Percentiles rank a stretch among this genome's conserved stretches.
phyloP scores from a whole-genome alignment of 1,140 invertebrate genomes.

The Melitaea cinxia region DNA sequence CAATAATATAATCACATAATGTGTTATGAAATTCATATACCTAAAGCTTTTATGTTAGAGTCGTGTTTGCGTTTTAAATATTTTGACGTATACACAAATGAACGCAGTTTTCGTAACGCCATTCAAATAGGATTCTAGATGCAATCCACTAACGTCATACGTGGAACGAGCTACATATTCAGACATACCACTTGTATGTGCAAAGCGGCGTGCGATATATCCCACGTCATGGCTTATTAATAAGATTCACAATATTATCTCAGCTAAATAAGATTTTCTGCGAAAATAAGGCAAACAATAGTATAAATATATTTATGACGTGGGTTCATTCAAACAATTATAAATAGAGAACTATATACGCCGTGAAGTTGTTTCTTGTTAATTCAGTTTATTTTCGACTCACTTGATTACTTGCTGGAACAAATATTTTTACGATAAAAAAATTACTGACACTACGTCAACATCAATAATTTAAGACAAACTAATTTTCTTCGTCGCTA shows the following conservation, averaged over 20 bases:
- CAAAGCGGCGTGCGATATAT: conserved; percentile 48
- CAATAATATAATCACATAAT: too few species aligned
- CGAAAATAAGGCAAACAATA: conserved; percentile 5
- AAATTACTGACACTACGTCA: too few species aligned
- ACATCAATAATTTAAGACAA: too few species aligned
- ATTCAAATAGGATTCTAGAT: conserved; percentile 1
- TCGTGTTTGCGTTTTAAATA: background rate
- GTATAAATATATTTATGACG: conserved; percentile 9
- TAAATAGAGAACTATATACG: background rate
- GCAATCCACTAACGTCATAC: conserved; percentile 37
- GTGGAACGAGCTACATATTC: conserved; percentile 40
- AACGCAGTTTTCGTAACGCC: background rate
- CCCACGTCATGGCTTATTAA: conserved; percentile 52
- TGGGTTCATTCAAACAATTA: background rate
- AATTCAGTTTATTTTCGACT: too few species aligned
- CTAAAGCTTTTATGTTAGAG: too few species aligned
- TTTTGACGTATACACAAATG: background rate
- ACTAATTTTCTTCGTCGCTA: too few species aligned
- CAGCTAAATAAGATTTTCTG: conserved; percentile 26
- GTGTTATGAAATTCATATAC: too few species aligned
- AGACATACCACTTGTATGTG: conserved; percentile 36
- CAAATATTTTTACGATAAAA: too few species aligned
- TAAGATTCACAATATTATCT: conserved; percentile 51
- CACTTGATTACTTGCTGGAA: too few species aligned
- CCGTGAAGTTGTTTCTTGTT: background rate